These are phyloP conservation scores for Tetraneura akinire DNA, from an alignment of 1,140 invertebrate genomes.

Conservation along the genomic window DNA sequence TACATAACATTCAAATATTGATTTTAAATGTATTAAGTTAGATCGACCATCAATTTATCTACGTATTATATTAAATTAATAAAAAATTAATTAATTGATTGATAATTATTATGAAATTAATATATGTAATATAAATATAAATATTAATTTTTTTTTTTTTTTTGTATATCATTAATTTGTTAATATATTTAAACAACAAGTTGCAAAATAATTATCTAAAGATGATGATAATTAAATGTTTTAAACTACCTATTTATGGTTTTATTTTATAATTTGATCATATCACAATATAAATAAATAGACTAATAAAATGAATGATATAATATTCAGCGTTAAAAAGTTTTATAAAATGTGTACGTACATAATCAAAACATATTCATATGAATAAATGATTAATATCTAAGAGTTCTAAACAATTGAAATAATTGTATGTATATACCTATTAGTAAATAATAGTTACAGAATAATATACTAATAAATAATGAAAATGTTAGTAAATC, in stretches of 20 bases:
- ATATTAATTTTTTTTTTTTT: neutral
- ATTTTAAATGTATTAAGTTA: conserved; percentile 25
- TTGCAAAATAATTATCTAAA: neutral
- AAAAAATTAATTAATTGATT: conserved; percentile 4
- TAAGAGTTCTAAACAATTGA: neutral
- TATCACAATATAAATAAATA: conserved; percentile 39
- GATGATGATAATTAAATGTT: neutral
- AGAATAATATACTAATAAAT: neutral
- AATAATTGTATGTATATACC: neutral
- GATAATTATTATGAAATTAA: neutral
- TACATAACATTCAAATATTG: conserved; percentile 25
- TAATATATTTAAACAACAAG: too few relatives aligned
- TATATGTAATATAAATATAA: neutral
- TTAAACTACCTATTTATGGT: neutral
- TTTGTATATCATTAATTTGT: too few relatives aligned
- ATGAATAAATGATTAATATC: neutral
- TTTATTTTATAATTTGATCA: neutral
- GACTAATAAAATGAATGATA: conserved; percentile 9
- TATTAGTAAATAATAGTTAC: too few relatives aligned
- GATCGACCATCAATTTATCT: conserved; percentile 16
- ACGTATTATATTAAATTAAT: neutral
- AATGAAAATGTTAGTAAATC: conserved; percentile 3
- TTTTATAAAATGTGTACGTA: conserved; percentile 1
- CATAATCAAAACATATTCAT: conserved; percentile 26
- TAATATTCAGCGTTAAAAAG: conserved; percentile 15